Conservation (phyloP, 2,888 invertebrate species). For the Dascillus cervinus region DNA sequence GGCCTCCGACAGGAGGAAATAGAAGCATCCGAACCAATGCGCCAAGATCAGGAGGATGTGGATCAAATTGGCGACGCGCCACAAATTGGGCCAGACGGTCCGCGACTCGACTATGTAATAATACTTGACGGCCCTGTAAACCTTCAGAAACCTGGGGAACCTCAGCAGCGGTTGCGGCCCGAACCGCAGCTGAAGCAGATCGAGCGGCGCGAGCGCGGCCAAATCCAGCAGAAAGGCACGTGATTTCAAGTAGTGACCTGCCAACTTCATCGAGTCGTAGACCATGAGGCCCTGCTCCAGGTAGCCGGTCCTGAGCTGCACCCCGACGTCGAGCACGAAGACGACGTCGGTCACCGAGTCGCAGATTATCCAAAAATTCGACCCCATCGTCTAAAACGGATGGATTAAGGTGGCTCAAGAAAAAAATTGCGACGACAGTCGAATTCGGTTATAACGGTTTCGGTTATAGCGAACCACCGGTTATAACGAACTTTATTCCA, state of each 20-base stretch:
- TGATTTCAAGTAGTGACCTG: constrained; percentile 80
- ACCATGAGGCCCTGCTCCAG: constrained; percentile 93
- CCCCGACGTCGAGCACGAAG: constrained; percentile 80
- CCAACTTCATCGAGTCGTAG: constrained; percentile 83
- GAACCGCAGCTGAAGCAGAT: constrained; percentile 75
- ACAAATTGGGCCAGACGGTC: constrained; percentile 92
- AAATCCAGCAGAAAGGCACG: constrained; percentile 80
- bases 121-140: constrained; percentile 85
- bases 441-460: no score
- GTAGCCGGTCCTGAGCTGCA: constrained; percentile 91
- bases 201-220: constrained; percentile 74
- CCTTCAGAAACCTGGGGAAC: constrained; percentile 83
- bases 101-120: constrained; percentile 95
- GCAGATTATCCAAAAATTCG: constrained; percentile 70
- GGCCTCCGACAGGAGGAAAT: constrained; percentile 86
- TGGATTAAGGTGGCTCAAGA: no score
- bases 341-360: constrained; percentile 83
- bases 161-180: constrained; percentile 79
- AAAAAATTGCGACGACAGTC: no score
- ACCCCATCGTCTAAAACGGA: constrained; percentile 49
- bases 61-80: constrained; percentile 90
- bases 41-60: constrained; percentile 91
- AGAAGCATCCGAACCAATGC: constrained; percentile 98
- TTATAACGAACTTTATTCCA: no score
- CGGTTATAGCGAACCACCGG: no score